Base-by-base conservation (phyloP, 2,113 vertebrate genomes). In the Stomatorhinus ivindoensis region DNA sequence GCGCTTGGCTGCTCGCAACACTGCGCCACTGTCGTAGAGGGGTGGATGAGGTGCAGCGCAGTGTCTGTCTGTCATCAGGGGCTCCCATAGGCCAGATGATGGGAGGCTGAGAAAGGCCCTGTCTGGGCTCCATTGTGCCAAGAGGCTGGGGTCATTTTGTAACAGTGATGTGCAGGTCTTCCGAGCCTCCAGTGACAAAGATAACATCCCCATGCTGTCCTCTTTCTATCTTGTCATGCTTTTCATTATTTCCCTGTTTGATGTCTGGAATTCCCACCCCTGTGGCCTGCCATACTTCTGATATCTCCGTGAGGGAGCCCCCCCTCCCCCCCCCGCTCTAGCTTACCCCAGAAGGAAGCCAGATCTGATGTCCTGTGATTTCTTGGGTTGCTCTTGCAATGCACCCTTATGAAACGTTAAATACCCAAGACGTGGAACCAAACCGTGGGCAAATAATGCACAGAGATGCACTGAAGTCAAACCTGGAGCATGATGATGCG, bases 221-320 rank as follows among this genome's bases (percentile, higher is more conserved):
- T 58, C 39, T 76, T 87, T 88, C 88, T 82, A 35, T 80, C 65
- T 58, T 53, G 61, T 88, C 46, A 31, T 50, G 50, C 51, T 58
- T 89, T 89, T 87, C 88, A 82, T 73, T 80, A 61, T 92, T 88
- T 42, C 39, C 84, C 39, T n/a, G 84, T 93, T 94, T 94, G 91
- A 93, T 94, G 93, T 93, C 90, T 90, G 90, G 90, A 80, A 88
- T 88, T 61, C 84, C 69, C 51, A 27, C 31, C 31, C 47, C 48
- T 87, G 53, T 88, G 51, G 7, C 27, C 6, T 35, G 61, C 24
- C 58, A n/a, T 73, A 76, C 53, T 31, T 53, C 50, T 87, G 9
- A 39, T 24, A n/a, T 50, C 61, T 35, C 55, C 15, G 24, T 6
- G 15, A 13, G 42, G 47, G 65, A 42, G 35, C 61, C 3, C 86